These are phyloP conservation scores for Agonopterix subpropinquella DNA, from an alignment of 2,888 invertebrate genomes.

Conservation along the genomic window DNA sequence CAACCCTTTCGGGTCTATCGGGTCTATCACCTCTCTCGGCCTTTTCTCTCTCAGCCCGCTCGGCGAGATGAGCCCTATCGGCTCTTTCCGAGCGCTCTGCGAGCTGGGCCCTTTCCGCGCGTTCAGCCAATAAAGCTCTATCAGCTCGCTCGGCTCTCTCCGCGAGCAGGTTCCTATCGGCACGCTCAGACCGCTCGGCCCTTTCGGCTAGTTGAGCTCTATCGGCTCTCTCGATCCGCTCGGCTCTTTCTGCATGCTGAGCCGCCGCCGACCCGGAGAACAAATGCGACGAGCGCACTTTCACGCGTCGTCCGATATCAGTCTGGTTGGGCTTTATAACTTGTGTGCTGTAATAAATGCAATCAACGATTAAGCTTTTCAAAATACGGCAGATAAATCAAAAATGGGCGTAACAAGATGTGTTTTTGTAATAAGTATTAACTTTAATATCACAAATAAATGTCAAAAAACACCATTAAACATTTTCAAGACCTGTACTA, in stretches of 20 bases:
- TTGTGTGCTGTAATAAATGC: constrained; percentile 82
- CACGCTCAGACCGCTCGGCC: constrained; percentile 40
- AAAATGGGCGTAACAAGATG: too few relatives aligned
- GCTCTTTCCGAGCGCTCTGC: too few relatives aligned
- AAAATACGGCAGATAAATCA: too few relatives aligned
- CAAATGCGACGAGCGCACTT: constrained; percentile 76
- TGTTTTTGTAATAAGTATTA: too few relatives aligned
- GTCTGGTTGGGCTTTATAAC: constrained; percentile 95
- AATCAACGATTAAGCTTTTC: too few relatives aligned
- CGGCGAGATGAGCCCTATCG: constrained; percentile 23
- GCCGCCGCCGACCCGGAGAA: constrained; percentile 47
- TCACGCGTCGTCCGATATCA: constrained; percentile 91
- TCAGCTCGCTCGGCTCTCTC: constrained; percentile 26
- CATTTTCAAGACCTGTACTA: too few relatives aligned
- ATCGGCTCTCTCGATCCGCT: constrained; percentile 31
- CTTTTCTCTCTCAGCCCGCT: constrained; percentile 29
- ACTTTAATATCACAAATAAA: too few relatives aligned
- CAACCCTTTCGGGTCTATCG: constrained; percentile 24
- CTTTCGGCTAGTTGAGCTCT: constrained; percentile 22
- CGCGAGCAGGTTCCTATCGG: constrained; percentile 10
- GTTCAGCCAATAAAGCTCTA: too few relatives aligned
- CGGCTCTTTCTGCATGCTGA: constrained; percentile 31
- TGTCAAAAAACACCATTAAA: too few relatives aligned
- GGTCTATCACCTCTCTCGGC: constrained; percentile 17
- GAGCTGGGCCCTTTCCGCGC: too few relatives aligned